A percentile compares a stretch with the other conserved stretches of the same genome.
Conservation (phyloP, 2,797 vertebrate species). For the Artibeus jamaicensis region DNA sequence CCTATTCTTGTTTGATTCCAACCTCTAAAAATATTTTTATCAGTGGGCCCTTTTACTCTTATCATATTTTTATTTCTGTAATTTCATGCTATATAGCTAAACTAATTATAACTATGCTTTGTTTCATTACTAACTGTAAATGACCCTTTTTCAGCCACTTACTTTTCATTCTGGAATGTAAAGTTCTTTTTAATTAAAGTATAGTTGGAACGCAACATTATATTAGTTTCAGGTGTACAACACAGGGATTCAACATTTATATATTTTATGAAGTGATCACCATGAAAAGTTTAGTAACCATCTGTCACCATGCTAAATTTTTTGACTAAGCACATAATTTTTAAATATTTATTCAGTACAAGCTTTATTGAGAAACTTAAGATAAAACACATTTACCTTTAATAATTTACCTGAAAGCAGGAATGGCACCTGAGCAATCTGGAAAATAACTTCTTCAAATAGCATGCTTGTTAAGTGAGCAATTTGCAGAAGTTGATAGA, state of each 20-base stretch:
- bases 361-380: neutral
- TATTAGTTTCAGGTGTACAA: too few relatives aligned
- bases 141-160: neutral
- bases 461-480: neutral
- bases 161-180: too few relatives aligned
- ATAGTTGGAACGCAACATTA: too few relatives aligned
- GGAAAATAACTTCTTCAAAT: neutral
- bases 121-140: neutral
- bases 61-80: neutral
- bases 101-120: neutral
- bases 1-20: neutral
- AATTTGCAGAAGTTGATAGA: neutral
- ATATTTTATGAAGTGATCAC: too few relatives aligned
- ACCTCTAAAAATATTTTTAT: neutral
- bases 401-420: neutral
- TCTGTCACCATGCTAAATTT: neutral
- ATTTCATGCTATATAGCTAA: neutral
- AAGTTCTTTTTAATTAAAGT: too few relatives aligned
- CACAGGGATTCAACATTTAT: too few relatives aligned
- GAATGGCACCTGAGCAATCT: neutral
- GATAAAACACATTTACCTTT: neutral
- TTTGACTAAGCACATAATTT: neutral
- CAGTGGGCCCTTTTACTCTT: neutral
- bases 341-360: neutral
- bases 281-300: neutral